Evolutionary conservation across 2,113 vertebrate species (phyloP), one percentile per base, ranked within the genome.

Genomic region (Grantiella picta): DNA sequence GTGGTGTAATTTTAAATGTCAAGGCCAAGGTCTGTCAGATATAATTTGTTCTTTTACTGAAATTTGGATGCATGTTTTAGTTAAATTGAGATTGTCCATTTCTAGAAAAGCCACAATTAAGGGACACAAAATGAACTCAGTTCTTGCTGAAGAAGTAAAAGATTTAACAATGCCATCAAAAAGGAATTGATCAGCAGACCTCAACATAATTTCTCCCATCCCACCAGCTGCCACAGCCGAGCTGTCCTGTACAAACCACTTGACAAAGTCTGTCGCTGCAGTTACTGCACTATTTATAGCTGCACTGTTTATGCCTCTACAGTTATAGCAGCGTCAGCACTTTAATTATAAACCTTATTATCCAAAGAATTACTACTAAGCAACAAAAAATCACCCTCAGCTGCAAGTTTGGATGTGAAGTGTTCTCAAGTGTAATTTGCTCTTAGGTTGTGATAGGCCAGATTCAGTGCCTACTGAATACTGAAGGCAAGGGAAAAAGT

Each of bases 291-390:
- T 97, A 97, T 97, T 96, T 98, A 92, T 91, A 95, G 78, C 35
- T 31, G 21, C 52, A 56, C 90, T 97, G 63, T 90, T 97, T 85
- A 90, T 94, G 86, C 54, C 90, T 97, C 95, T 96, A 84, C 80
- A 95, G 93, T 73, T 95, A 59, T 44, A 93, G 89, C 86, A 96
- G 75, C 5, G 6, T 98, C 96, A 97, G 96, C 97, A 96, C 78
- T 97, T 97, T 97, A 97, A 97, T 96, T 97, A 96, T 96, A 92
- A 97, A 96, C 56, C 82, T 71, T 91, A 70, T 96, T 97, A 96
- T 95, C 40, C 88, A 73, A 86, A 95, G 85, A 78, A 82, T 90
- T 96, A 92, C 56, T 82, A 95, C 75, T 94, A 95, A 94, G 82
- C 93, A 96, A 57, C 88, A 97, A 95, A 91, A 95, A 94, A 92